These are phyloP conservation scores for Jaculus jaculus DNA, from an alignment of 2,113 vertebrate species.

Conservation along the genomic window DNA sequence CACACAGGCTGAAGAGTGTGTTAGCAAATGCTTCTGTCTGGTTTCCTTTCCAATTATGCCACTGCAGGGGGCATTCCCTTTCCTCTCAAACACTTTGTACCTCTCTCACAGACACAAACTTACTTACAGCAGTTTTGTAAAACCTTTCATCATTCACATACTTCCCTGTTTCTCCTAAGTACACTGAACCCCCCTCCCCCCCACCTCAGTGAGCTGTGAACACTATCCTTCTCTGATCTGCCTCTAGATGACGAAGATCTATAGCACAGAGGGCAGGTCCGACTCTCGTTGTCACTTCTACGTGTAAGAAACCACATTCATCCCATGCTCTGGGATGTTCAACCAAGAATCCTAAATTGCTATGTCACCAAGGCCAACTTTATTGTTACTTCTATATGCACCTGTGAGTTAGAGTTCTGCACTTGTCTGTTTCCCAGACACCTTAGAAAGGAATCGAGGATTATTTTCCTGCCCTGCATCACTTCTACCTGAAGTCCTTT, in stretches of 20 bases:
- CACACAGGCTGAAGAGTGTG: fast-evolving
- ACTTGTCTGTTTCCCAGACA: background rate
- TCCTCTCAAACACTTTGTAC: background rate
- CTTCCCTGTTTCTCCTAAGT: background rate
- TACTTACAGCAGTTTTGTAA: background rate
- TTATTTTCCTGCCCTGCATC: background rate
- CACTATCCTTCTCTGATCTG: background rate
- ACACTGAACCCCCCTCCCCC: no score
- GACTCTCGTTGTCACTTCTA: background rate
- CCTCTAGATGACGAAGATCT: background rate
- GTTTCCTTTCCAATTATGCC: background rate
- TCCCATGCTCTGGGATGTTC: background rate
- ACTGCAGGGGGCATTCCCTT: background rate
- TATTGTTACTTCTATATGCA: background rate
- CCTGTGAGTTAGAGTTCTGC: background rate
- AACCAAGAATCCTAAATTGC: background rate
- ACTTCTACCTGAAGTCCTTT: background rate
- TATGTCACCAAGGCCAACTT: background rate
- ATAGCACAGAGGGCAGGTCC: background rate
- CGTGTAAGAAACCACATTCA: background rate
- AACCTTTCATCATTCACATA: background rate
- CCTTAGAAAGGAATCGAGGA: background rate
- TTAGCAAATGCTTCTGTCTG: background rate
- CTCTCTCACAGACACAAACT: background rate
- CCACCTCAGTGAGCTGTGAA: no score